Evolutionary conservation across 2,797 vertebrate genomes (phyloP), one percentile per base, ranked within the genome.

Genomic region (Sebastes diaconus): DNA sequence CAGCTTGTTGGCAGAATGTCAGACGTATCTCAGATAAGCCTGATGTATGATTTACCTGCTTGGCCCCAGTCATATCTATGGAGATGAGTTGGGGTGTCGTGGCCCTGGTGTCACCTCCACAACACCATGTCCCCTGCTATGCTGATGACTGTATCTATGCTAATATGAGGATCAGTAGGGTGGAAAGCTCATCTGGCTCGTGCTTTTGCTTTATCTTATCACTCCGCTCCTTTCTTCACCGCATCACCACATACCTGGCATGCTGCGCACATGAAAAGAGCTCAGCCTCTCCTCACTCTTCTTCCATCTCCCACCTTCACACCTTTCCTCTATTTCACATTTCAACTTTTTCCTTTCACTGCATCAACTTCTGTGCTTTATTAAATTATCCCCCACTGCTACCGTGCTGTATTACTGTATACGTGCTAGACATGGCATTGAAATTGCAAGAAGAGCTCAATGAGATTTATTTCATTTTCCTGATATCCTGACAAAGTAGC

Each of bases 111-210:
- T 94, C 90, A 92, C 88, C 92, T 89, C 88, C 54, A 72, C 74
- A 86, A 84, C 85, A 87, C 60, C 78, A 74, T 8, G 83, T 73
- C 88, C 83, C 87, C 88, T 88, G 89, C 88, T 72, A 87, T 81
- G 88, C 86, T 88, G 90, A 93, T 94, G 91, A 86, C 91, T 81
- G 88, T 96, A 95, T 96, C 95, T 96, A 95, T 96, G 95, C 93
- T 94, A 95, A 95, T 95, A 90, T 86, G 77, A 82, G 92, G 91
- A 93, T 93, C 90, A 93, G 91, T 79, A 39, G 80, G 84, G 80
- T 81, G 77, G 77, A 87, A 81, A 78, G 88, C 91, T 93, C 87
- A 91, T 93, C 90, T 92, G 87, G 83, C 80, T 84, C 42, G 68
- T 87, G 87, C 88, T 39, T 78, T 85, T 61, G 85, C 88, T 88